Evolutionary conservation across 2,113 vertebrate genomes (phyloP).

Genomic region (Nicator chloris): DNA sequence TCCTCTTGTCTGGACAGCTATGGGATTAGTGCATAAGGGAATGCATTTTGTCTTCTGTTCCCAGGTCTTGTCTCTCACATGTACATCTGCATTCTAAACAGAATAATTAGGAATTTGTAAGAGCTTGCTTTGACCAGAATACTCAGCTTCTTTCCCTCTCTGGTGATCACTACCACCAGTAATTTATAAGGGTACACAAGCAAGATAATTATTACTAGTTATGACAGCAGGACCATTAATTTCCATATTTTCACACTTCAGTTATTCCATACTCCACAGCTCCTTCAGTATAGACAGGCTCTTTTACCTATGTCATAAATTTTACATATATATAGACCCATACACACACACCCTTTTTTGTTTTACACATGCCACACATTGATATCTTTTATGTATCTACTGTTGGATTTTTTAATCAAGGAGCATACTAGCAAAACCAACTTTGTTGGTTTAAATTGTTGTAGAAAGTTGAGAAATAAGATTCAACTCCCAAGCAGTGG

Average conservation of each 20-base stretch:
- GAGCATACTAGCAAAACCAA: neutral
- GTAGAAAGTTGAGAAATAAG: neutral
- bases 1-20: neutral
- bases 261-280: neutral
- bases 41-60: rapidly evolving
- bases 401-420: neutral
- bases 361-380: neutral
- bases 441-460: neutral
- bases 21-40: rapidly evolving
- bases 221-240: neutral
- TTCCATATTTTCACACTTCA: neutral
- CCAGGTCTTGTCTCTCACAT: neutral
- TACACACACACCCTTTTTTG: neutral
- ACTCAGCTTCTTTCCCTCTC: neutral
- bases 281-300: neutral
- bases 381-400: neutral
- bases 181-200: neutral
- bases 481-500: neutral
- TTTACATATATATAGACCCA: neutral
- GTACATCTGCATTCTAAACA: neutral
- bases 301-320: neutral
- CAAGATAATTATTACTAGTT: neutral
- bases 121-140: neutral
- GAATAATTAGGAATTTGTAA: neutral
- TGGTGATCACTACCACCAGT: neutral